Percentiles rank a stretch among this genome's conserved stretches.
These are phyloP conservation scores for Ornithoptera alexandrae DNA, from an alignment of 2,888 invertebrate species.

Conservation along the genomic window DNA sequence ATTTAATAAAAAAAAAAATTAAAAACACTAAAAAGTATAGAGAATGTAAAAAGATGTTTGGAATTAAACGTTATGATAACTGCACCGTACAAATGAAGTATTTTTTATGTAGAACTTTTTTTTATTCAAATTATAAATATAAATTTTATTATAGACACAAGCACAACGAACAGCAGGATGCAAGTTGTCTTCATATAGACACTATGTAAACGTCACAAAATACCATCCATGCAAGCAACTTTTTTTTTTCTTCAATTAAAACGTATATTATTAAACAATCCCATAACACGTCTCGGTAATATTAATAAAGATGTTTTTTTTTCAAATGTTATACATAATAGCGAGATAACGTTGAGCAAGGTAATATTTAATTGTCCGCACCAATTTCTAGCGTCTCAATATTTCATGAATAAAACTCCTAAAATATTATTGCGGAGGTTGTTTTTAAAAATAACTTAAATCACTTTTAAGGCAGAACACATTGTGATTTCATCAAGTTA, in stretches of 20 bases:
- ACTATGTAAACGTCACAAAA: not conserved
- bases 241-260: not conserved
- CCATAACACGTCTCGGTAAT: not conserved
- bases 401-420: too few species aligned
- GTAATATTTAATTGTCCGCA: too few species aligned
- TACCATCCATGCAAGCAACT: not conserved
- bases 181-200: not conserved
- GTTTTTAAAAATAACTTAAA: too few species aligned
- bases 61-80: not conserved
- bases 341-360: not conserved
- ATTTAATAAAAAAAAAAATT: not conserved
- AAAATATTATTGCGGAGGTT: too few species aligned
- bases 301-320: not conserved
- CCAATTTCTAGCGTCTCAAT: too few species aligned
- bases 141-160: not conserved
- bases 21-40: not conserved
- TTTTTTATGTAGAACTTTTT: too few species aligned
- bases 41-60: not conserved
- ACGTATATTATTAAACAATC: not conserved
- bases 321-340: not conserved
- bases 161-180: not conserved
- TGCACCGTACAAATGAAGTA: too few species aligned
- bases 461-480: not conserved
- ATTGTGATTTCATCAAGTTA: not conserved
- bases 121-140: too few species aligned